These are phyloP conservation scores for Anarrhichthys ocellatus DNA, from an alignment of 2,113 vertebrate species.

Conservation along the genomic window DNA sequence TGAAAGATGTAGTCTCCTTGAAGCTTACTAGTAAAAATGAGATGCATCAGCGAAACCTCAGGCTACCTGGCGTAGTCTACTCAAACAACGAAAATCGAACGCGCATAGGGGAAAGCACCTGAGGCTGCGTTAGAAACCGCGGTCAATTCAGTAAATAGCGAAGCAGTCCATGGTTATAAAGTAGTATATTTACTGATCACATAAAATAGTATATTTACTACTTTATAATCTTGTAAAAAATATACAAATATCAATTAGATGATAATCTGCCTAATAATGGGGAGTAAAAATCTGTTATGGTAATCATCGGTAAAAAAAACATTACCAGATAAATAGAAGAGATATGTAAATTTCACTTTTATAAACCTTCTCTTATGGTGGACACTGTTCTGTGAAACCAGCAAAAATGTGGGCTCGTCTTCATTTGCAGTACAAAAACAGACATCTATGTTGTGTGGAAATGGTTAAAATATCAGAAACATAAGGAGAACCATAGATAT, in stretches of 20 bases:
- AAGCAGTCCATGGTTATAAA: no score
- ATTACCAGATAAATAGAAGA: neutral
- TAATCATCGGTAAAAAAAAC: neutral
- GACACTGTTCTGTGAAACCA: neutral
- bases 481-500: constrained; percentile 20
- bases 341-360: neutral
- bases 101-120: no score
- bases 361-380: neutral
- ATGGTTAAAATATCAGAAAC: constrained; percentile 27
- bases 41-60: no score
- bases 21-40: neutral
- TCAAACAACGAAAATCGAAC: neutral
- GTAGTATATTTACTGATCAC: no score
- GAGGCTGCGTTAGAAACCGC: no score
- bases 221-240: neutral
- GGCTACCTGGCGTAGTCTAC: neutral
- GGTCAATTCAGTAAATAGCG: no score
- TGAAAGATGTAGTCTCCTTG: neutral
- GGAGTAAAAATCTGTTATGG: neutral
- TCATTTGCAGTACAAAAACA: constrained; percentile 15
- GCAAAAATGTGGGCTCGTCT: neutral
- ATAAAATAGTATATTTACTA: no score
- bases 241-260: neutral
- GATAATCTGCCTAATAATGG: neutral
- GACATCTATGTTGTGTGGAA: constrained; percentile 5